These are phyloP conservation scores for Pimephales promelas DNA, from an alignment of 2,113 vertebrate species.

Conservation along the genomic window DNA sequence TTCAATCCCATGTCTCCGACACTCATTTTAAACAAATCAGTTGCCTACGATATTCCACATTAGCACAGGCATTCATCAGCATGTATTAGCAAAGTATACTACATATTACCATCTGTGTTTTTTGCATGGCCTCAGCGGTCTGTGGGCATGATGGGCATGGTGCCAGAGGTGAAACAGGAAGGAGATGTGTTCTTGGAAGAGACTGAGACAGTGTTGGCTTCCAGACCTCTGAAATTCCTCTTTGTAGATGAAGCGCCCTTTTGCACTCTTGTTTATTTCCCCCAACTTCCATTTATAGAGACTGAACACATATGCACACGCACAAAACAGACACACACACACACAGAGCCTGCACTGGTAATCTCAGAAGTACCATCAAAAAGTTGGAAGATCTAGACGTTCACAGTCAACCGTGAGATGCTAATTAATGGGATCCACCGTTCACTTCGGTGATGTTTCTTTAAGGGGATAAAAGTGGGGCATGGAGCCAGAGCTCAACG, in stretches of 20 bases:
- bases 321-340: neutral
- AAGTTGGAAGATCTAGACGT: constrained; percentile 14
- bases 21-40: neutral
- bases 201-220: constrained; percentile 75
- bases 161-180: constrained; percentile 84
- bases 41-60: constrained; percentile 29
- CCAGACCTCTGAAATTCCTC: constrained; percentile 80
- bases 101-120: constrained; percentile 81
- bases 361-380: constrained; percentile 73
- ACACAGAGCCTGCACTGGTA: constrained; percentile 50
- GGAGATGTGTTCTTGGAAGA: constrained; percentile 82
- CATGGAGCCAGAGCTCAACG: constrained; percentile 7
- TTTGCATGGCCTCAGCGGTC: constrained; percentile 74
- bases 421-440: neutral
- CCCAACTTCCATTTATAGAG: constrained; percentile 62
- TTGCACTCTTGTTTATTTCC: constrained; percentile 73
- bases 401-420: constrained; percentile 4
- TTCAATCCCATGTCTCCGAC: neutral
- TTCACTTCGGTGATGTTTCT: constrained; percentile 5
- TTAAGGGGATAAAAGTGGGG: constrained; percentile 8
- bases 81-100: constrained; percentile 76
- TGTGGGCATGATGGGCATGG: constrained; percentile 77
- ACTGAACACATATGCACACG: neutral
- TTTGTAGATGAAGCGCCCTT: constrained; percentile 79
- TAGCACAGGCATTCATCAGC: constrained; percentile 32